phyloP scores from a whole-genome alignment of 2,888 invertebrate genomes.

The Caenorhabditis zanzibari region DNA sequence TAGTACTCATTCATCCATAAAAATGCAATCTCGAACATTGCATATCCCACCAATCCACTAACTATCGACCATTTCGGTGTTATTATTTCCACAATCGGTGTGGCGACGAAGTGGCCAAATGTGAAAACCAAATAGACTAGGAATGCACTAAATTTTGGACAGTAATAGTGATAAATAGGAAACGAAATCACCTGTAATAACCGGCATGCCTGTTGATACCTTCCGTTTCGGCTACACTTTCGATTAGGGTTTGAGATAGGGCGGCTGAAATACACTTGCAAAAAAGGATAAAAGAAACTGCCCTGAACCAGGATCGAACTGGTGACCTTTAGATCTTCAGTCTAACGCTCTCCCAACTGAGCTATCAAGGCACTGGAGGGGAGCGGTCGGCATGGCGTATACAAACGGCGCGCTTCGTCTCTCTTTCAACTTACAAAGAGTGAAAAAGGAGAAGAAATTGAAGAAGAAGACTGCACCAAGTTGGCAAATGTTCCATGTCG shows the following conservation, averaged over 20 bases:
- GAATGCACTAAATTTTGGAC: constrained; percentile 30
- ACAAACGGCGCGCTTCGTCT: not conserved
- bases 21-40: constrained; percentile 57
- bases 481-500: constrained; percentile 60
- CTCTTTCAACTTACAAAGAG: constrained; percentile 46
- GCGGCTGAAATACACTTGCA: constrained; percentile 45
- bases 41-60: constrained; percentile 55
- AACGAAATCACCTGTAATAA: constrained; percentile 47
- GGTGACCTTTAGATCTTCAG: constrained; percentile 84
- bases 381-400: not conserved
- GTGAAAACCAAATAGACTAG: constrained; percentile 60
- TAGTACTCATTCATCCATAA: constrained; percentile 57
- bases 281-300: constrained; percentile 54
- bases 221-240: constrained; percentile 48
- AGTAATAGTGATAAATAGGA: not conserved
- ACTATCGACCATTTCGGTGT: constrained; percentile 67
- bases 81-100: constrained; percentile 65
- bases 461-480: constrained; percentile 62
- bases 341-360: constrained; percentile 84
- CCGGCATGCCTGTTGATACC: constrained; percentile 63
- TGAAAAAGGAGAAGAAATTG: constrained; percentile 65
- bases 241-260: constrained; percentile 60
- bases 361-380: constrained; percentile 72
- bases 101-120: constrained; percentile 64
- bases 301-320: constrained; percentile 83